Base-by-base conservation (phyloP, 2,888 invertebrate genomes). In the Pammene aurita region DNA sequence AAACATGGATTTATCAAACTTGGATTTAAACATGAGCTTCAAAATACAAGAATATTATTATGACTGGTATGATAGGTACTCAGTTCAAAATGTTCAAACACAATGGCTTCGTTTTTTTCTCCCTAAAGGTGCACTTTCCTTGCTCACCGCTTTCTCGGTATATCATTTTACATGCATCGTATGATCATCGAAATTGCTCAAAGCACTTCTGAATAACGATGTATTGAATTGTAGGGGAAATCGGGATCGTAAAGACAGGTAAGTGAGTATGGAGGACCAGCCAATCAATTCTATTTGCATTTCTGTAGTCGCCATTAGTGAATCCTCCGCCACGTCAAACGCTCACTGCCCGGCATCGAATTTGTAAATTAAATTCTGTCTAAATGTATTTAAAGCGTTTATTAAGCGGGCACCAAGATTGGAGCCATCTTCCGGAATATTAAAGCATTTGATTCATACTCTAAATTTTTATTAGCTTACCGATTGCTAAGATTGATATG, bases 281-380 rank as follows among this genome's bases (percentile, higher is more conserved):
- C 82, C 84, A 87, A 87, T 86, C 85, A 85, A 81, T 79, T 80
- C 78, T 84, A 84, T 87, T 86, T 87, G 80, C 82, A 85, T 84
- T 85, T 82, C 81, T 81, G 83, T 80, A 80, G 82, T 83, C 78
- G 72, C 79, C 78, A 84, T 83, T 83, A 76, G 80, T 72, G 78
- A 80, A 79, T 79, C 80, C 80, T 75, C 72, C 74, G 73, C 75
- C 71, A 74, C 75, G 73, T 76, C 76, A 75, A 70, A 72, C 62
- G 69, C 55, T 66, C 63, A 68, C 68, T 68, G 64, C 54, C 67
- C 65, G 58, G 65, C 66, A 65, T 57, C 64, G 66, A 71, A 72
- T 72, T 71, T 67, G 57, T 65, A 61, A 72, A 72, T 72, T 67
- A 80, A 83, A 80, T 82, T 82, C 76, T 75, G 75, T 76, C 73